Base-by-base conservation (phyloP, 2,797 vertebrate species). In the Hypotaenidia philippensis region DNA sequence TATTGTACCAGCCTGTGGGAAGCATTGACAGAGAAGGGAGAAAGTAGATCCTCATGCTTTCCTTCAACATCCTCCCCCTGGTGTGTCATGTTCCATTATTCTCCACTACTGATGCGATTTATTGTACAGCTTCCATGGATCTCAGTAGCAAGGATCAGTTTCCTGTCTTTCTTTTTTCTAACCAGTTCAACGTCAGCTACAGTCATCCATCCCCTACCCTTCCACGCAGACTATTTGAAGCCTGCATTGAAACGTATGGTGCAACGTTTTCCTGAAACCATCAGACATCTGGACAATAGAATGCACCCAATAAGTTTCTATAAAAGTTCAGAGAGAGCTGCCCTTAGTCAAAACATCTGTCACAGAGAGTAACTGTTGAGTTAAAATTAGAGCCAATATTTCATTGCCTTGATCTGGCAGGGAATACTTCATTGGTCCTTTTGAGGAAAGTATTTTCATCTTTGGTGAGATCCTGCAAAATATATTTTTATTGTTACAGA, bases 401-500 rank as follows among this genome's bases (percentile, higher is more conserved):
- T 83, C n/a, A 27, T 47, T 93, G 34, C 71, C 82, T 72, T 76
- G 47, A 60, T 93, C 52, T 84, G 36, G 19, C 56, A 65, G 52
- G 41, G 32, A 76, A 72, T 74, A 55, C 18, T 77, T 69, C 44
- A 20, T 38, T 64, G 38, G 20, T 56, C 68, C n/a, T 95, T 94
- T 70, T 31, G 74, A 94, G 41, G 59, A 68, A 92, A 93, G 45
- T 41, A 25, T 87, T 83, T 89, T 44, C 49, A 61, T 74, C 81
- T 78, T 91, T 75, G 11, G 41, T 81, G 57, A 76, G 44, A 72
- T 25, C 29, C 65, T 95, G 53, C n/a, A 87, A 91, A 89, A 41
- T 34, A 55, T 69, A 44, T 90, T 95, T 93, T 71, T 94, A 83
- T 86, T 85, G 38, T 94, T 90, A 92, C 77, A 94, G 87, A 81